phyloP scores from a whole-genome alignment of 2,113 vertebrate genomes.

The Psephotus haematonotus region DNA sequence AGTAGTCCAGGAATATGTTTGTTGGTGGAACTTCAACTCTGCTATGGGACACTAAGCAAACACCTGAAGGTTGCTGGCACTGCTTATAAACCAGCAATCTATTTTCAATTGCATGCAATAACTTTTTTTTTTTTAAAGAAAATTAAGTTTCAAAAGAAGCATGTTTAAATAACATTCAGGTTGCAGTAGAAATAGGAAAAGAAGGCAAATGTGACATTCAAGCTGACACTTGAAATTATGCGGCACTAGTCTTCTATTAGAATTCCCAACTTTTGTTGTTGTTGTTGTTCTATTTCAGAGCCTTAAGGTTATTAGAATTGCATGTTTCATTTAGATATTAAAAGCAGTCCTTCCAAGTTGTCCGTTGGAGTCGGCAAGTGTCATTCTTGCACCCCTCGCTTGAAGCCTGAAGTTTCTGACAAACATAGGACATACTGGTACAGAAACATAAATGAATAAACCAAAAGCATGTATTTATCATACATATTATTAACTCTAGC shows the following conservation, averaged over 20 bases:
- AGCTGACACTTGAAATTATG: neutral
- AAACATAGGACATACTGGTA: neutral
- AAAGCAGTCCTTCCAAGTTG: slow-evolving; percentile 16
- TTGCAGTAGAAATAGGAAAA: slow-evolving; percentile 38
- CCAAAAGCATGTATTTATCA: neutral
- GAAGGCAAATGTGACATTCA: slow-evolving; percentile 11
- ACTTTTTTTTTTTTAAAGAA: neutral
- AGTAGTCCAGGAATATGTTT: neutral
- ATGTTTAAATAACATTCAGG: slow-evolving; percentile 40
- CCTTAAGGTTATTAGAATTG: slow-evolving; percentile 11
- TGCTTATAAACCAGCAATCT: neutral
- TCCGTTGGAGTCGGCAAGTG: neutral
- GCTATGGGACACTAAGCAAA: neutral
- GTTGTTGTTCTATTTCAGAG: neutral
- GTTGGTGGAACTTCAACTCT: neutral
- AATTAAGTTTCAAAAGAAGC: neutral
- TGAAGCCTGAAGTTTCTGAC: neutral
- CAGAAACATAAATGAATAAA: neutral
- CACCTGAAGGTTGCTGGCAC: slow-evolving; percentile 19
- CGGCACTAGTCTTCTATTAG: slow-evolving; percentile 1
- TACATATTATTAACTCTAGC: neutral
- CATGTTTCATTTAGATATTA: neutral
- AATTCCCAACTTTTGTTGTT: neutral
- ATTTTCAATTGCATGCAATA: neutral
- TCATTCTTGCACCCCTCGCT: neutral